Base-by-base conservation (phyloP, 53 echinoderm and acorn worm genomes). In the Paelopatides confundens region DNA sequence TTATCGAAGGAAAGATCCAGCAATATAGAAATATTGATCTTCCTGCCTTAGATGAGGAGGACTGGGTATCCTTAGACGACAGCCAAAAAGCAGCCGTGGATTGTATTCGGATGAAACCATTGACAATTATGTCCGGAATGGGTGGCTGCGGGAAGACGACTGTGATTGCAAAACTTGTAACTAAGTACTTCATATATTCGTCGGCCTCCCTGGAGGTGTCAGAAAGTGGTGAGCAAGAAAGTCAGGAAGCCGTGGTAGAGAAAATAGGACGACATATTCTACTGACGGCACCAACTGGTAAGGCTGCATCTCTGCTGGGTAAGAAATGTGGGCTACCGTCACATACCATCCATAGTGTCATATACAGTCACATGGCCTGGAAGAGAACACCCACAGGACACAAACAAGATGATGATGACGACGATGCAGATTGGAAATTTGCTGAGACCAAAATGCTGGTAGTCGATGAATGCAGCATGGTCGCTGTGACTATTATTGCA, bases 391-490 rank as follows among this genome's bases (percentile, higher is more conserved):
- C 7, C 64, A 27, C 8, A 43, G n/a, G n/a, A n/a, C n/a, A n/a
- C n/a, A 81, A 34, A 40, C 53, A 81, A 81, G 34, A 50, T 81
- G n/a, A 58, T 58, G 21, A 58, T 2, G 15, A 23, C 35, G 17
- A 6, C 29, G 85, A 85, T 35, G 26, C 37, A 9, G n/a, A 15
- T n/a, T 91, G 81, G 49, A 81, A 50, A 63, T 88, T 77, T 69
- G 35, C 40, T 11, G 38, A 40, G 13, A 85, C 84, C 3, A 63
- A 91, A 74, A 69, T 90, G 51, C 64, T 91, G 21, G 91, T 94
- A 3, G 94, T 94, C 0, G 94, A 94, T 86, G 94, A 93, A 64
- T 94, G 91, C 74, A 94, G 94, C 79, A 78, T 94, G 91, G 91
- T 94, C 10, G 74, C 91, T 10, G 77, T 94, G 29, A 51, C 77